These are phyloP conservation scores for Podarcis lilfordi DNA, from an alignment of 2,797 vertebrate species.

Conservation along the genomic window DNA sequence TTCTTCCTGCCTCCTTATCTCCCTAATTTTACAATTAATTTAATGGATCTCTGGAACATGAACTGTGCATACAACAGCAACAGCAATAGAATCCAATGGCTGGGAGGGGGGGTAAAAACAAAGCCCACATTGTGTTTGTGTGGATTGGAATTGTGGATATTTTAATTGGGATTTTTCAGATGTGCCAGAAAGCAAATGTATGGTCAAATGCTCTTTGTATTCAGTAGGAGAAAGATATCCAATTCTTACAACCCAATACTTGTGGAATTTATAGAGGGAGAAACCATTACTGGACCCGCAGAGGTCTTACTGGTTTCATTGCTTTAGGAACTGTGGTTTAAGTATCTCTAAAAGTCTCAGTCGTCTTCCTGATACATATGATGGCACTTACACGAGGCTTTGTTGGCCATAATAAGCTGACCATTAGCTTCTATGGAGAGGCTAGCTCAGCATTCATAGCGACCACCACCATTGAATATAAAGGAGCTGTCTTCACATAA, in stretches of 20 bases:
- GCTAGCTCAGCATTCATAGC: neutral
- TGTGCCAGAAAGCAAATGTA: neutral
- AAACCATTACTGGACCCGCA: neutral
- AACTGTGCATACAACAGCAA: neutral
- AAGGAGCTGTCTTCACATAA: neutral
- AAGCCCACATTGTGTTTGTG: neutral
- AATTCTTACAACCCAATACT: neutral
- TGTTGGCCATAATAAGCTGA: neutral
- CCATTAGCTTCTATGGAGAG: neutral
- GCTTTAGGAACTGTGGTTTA: neutral
- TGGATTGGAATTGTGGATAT: neutral
- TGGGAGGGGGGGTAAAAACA: neutral
- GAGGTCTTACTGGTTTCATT: neutral
- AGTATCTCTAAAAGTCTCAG: neutral
- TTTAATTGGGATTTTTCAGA: neutral
- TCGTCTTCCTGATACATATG: neutral
- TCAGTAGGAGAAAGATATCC: neutral
- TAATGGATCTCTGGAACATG: slow-evolving; percentile 18
- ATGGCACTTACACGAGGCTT: neutral
- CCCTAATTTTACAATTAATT: slow-evolving; percentile 18
- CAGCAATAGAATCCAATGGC: neutral
- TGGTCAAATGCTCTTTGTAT: neutral
- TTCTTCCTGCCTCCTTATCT: neutral
- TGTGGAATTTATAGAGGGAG: neutral
- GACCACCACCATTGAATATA: neutral